Conservation (phyloP, 2,797 vertebrate genomes). For the Schizothorax lantsangensis region DNA sequence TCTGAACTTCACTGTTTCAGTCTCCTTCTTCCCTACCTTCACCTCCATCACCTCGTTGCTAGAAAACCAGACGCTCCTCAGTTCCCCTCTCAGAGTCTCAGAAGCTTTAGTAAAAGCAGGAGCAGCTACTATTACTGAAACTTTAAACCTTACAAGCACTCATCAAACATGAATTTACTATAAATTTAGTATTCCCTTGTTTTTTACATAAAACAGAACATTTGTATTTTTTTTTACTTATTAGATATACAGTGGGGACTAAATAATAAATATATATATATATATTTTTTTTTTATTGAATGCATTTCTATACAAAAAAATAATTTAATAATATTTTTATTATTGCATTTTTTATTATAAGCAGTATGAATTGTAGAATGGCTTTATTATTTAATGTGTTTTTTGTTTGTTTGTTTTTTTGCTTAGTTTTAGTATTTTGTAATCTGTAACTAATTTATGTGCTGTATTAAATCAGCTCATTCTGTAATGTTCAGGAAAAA, state of each 20-base stretch:
- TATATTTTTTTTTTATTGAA: no score
- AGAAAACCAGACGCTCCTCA: constrained; percentile 47
- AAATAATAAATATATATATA: no score
- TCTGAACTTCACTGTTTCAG: constrained; percentile 41
- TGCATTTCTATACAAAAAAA: background rate
- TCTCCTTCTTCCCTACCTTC: constrained; percentile 32
- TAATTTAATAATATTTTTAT: background rate
- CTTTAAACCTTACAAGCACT: background rate
- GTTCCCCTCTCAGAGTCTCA: constrained; percentile 38
- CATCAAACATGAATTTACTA: background rate
- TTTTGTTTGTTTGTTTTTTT: no score
- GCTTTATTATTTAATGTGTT: background rate
- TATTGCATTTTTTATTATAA: background rate
- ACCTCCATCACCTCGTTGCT: constrained; percentile 51
- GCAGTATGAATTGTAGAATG: background rate
- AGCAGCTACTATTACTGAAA: constrained; percentile 23
- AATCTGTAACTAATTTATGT: background rate
- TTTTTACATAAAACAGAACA: background rate
- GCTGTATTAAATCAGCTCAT: background rate
- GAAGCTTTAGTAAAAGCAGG: background rate
- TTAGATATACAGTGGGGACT: background rate
- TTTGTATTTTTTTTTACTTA: background rate
- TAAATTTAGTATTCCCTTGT: background rate
- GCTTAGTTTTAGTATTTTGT: background rate
- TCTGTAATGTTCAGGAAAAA: constrained; percentile 2